Base-by-base conservation (phyloP, 2,113 vertebrate species). In the Leptobrachium ailaonicum region DNA sequence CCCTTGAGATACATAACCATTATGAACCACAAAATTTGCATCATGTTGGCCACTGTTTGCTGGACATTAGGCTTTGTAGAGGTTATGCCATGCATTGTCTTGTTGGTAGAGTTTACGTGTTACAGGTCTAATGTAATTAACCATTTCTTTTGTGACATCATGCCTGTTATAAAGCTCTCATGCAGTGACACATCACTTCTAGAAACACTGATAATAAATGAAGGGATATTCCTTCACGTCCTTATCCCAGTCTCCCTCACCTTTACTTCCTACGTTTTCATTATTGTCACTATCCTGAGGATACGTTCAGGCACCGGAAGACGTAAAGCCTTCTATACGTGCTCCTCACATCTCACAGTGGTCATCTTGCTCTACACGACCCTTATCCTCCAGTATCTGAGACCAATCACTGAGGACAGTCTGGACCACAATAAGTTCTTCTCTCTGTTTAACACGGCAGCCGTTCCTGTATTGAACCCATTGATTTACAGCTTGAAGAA, bases 101-200 rank as follows among this genome's bases (percentile, higher is more conserved):
- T 32, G 20, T 32, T 32, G 20, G 20, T 32, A 32, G 20, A 32
- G 20, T 32, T 32, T 32, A 32, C 20, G 1, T 32, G 20, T 32
- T 32, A 32, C 20, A 32, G 20, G 20, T 32, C 20, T 32, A 32
- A 32, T 32, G 20, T 32, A 32, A 32, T 32, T 32, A 32, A 32
- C 41, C 78, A 85, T 43, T 81, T 82, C 44, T 82, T 70, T 56
- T 84, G 77, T 76, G 77, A 85, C 14, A 43, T 85, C 9, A 72
- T 75, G 6, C 67, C 80, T 2, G 47, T 84, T 2, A 71, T 83
- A 2, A 50, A 73, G 32, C 42, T 85, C 8, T 84, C 83, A 12
- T 84, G 75, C 54, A 71, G 53, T 60, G 81, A 83, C 2, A 45
- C 77, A 6, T 53, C 50, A 11, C 67, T 67, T 40, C 20, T 78